Evolutionary conservation across 2,113 vertebrate genomes (phyloP).

Genomic region (Phasianus colchicus): DNA sequence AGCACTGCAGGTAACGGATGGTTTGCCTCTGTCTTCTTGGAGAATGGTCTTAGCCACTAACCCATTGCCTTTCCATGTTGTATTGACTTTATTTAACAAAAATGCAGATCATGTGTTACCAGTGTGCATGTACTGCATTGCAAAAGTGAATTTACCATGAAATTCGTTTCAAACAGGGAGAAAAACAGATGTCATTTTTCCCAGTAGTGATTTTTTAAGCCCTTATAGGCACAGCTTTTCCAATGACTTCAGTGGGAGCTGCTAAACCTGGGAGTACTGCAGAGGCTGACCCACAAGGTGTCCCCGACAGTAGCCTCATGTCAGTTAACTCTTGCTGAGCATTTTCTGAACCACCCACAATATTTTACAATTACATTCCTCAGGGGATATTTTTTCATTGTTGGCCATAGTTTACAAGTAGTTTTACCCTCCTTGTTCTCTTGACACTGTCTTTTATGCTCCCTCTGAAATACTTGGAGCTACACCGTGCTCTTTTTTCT

Average conservation of each 20-base stretch:
- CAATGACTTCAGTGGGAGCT: background rate
- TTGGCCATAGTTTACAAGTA: background rate
- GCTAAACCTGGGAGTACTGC: background rate
- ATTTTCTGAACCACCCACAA: background rate
- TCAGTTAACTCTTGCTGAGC: background rate
- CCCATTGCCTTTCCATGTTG: background rate
- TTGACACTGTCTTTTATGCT: background rate
- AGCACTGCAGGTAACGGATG: fast-evolving
- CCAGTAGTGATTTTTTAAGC: background rate
- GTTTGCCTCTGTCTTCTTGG: background rate
- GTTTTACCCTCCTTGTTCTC: background rate
- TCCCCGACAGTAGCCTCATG: background rate
- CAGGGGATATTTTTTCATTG: background rate
- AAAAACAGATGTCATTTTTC: background rate
- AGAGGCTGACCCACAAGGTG: background rate
- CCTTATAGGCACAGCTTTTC: background rate
- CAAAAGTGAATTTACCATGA: background rate
- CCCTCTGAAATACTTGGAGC: background rate
- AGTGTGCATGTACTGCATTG: fast-evolving
- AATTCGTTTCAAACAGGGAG: background rate
- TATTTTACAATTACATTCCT: background rate
- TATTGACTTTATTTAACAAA: background rate
- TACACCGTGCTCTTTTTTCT: background rate
- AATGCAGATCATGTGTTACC: background rate
- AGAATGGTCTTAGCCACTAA: background rate